Evolutionary conservation across 1,140 invertebrate genomes (phyloP).

Genomic region (Euglossa dilemma): DNA sequence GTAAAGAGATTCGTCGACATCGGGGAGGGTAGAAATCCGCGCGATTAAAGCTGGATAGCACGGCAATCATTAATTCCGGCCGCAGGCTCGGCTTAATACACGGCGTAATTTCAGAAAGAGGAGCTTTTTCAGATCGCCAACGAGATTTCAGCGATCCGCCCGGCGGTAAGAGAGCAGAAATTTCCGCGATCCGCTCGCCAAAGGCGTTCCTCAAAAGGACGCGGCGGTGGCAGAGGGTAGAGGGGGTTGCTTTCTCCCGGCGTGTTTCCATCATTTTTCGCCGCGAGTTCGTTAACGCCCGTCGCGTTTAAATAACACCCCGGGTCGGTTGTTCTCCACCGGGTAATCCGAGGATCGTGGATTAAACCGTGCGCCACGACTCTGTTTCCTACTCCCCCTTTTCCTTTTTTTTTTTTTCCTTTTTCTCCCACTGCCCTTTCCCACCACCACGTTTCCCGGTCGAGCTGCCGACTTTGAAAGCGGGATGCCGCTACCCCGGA

Average conservation of each 20-base stretch:
- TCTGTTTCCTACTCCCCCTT: neutral
- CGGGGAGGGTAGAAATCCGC: neutral
- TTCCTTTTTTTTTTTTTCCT: neutral
- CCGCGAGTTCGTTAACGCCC: slow-evolving; percentile 38
- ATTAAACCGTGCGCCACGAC: slow-evolving; percentile 28
- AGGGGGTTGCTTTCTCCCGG: neutral
- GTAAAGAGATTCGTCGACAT: neutral
- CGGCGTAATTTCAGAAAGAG: slow-evolving; percentile 2
- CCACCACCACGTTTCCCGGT: too few species aligned
- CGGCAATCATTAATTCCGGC: slow-evolving; percentile 3
- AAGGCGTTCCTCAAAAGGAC: slow-evolving; percentile 23
- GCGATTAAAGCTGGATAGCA: neutral
- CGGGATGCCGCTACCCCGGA: neutral
- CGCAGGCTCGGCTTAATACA: neutral
- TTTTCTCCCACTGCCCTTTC: too few species aligned
- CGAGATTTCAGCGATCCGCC: neutral
- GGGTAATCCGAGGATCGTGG: slow-evolving; percentile 29
- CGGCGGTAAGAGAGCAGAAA: neutral
- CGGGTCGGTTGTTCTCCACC: slow-evolving; percentile 12
- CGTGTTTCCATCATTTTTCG: slow-evolving; percentile 35
- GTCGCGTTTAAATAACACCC: slow-evolving; percentile 35
- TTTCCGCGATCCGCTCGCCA: slow-evolving; percentile 30
- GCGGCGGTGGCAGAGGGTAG: too few species aligned
- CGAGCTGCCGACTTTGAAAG: slow-evolving; percentile 11
- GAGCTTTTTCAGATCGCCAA: slow-evolving; percentile 8